These are phyloP conservation scores for Drosophila sucinea DNA, from an alignment of 1,140 invertebrate genomes.

Conservation along the genomic window DNA sequence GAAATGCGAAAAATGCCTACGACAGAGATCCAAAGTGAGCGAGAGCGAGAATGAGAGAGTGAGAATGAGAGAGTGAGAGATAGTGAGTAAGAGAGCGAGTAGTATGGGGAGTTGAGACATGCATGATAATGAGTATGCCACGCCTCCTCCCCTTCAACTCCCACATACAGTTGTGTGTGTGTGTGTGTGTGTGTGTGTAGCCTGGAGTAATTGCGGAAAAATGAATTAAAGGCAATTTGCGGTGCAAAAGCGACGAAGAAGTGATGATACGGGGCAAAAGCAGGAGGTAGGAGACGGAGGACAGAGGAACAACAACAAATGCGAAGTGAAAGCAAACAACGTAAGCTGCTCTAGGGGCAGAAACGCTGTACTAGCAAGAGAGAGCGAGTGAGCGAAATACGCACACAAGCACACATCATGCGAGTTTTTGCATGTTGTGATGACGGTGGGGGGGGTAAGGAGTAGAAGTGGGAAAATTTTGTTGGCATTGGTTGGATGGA, in stretches of 20 bases:
- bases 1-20: conserved; percentile 58
- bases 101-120: conserved; percentile 25
- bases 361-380: background rate
- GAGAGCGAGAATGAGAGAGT: conserved; percentile 7
- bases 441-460: background rate
- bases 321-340: conserved; percentile 68
- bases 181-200: conserved; percentile 22
- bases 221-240: conserved; percentile 76
- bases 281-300: conserved; percentile 8
- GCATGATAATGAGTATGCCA: conserved; percentile 61
- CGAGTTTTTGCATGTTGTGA: conserved; percentile 16
- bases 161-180: background rate
- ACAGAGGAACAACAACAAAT: conserved; percentile 41
- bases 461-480: conserved; percentile 4
- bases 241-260: conserved; percentile 30
- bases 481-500: background rate
- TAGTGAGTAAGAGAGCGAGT: background rate
- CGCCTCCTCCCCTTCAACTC: conserved; percentile 6
- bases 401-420: conserved; percentile 8
- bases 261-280: conserved; percentile 12
- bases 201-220: conserved; percentile 71
- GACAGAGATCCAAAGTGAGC: conserved; percentile 31
- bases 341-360: conserved; percentile 47
- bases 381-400: background rate
- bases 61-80: conserved; percentile 7